Base-by-base conservation (phyloP, 2,113 vertebrate species). In the Saimiri boliviensis region DNA sequence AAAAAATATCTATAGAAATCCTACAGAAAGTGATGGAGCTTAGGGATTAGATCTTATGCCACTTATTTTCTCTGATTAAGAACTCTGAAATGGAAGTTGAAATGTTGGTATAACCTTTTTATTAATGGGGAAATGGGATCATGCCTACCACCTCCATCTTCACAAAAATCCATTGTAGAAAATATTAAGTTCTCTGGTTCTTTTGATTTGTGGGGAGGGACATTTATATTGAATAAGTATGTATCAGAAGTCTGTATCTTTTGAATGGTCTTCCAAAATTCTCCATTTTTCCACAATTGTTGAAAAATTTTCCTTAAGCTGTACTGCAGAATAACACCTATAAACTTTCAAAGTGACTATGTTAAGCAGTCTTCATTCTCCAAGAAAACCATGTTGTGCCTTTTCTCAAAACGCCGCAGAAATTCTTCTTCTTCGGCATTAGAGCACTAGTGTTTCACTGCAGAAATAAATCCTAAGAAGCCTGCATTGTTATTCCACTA, bases 51-150 rank as follows among this genome's bases (percentile, higher is more conserved):
- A 82, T 86, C 27, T 63, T 5, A 68, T 94, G 73, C 30, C 11
- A 14, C 32, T 74, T 63, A 63, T 91, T 93, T 93, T 52, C 63
- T n/a, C 42, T 89, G 60, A 42, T 83, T 86, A 77, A 92, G 32
- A 96, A 91, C 47, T 91, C 45, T 94, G 45, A 85, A 85, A 30
- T 77, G 11, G 76, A 90, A 76, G 52, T 90, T 66, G 35, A 92
- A 74, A 84, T 91, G 45, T 58, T 94, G 66, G 37, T 47, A 9
- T 70, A 89, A 60, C 71, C 37, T 82, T 83, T 74, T 81, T 85
- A 66, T 82, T 85, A 68, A n/a, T 81, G 73, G 30, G n/a, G 8
- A 47, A 91, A 96, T 82, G 93, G 58, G 49, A 5, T 45, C 45
- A 73, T 40, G 10, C 6, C 20, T 88, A 6, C 27, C 40, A 49